A percentile compares a stretch with the other conserved stretches of the same genome.
These are phyloP conservation scores for Halocynthia aurantium DNA, from an alignment of 23 tunicate genomes.

Conservation along the genomic window DNA sequence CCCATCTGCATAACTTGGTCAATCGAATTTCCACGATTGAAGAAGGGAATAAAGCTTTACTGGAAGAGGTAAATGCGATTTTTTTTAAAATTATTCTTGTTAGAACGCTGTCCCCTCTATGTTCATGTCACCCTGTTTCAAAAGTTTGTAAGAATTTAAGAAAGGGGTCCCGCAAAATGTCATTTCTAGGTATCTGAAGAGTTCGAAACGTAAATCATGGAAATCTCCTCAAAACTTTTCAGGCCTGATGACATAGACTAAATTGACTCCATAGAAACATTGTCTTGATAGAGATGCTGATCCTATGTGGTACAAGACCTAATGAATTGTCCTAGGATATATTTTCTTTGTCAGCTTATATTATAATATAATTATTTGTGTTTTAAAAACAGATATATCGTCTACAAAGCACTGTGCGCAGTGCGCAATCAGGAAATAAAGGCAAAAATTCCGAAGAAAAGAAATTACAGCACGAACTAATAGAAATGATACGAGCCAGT, in stretches of 20 bases:
- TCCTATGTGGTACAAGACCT: neutral
- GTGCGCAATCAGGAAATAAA: slow-evolving; percentile 45
- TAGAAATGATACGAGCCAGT: slow-evolving; percentile 74
- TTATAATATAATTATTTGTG: neutral
- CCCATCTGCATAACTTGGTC: slow-evolving; percentile 37
- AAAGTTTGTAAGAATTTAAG: too few relatives aligned
- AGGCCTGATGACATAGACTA: neutral
- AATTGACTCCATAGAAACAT: neutral
- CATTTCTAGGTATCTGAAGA: too few relatives aligned
- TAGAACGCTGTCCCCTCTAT: too few relatives aligned
- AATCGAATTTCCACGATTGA: slow-evolving; percentile 41
- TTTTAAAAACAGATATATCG: slow-evolving; percentile 46
- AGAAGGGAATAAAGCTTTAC: slow-evolving; percentile 78
- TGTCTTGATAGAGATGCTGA: neutral
- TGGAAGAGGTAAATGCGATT: slow-evolving; percentile 55
- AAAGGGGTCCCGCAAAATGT: too few relatives aligned
- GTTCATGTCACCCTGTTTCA: too few relatives aligned
- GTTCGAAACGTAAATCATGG: too few relatives aligned
- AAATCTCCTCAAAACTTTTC: too few relatives aligned
- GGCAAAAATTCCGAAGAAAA: slow-evolving; percentile 54
- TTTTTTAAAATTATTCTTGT: too few relatives aligned
- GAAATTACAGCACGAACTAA: slow-evolving; percentile 61
- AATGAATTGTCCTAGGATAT: too few relatives aligned
- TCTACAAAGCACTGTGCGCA: slow-evolving; percentile 56
- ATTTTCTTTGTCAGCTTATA: too few relatives aligned